Base-by-base conservation (phyloP, 2,888 invertebrate genomes). In the Perithous albicinctus region DNA sequence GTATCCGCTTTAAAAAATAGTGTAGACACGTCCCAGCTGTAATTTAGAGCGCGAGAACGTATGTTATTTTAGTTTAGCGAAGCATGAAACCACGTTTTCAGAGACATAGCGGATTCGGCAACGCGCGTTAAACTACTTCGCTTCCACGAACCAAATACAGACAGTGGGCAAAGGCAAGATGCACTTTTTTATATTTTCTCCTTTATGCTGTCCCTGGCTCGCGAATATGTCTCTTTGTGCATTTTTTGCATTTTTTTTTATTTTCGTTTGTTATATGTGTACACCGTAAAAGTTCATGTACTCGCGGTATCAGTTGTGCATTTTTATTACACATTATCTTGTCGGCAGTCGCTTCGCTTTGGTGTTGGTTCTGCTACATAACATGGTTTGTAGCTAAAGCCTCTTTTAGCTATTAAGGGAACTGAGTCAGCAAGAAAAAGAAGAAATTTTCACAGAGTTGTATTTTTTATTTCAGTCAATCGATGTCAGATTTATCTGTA, bases 121-220 rank as follows among this genome's bases (percentile, higher is more conserved):
- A 91, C 90, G 88, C 90, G 89, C 86, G 88, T 92, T 90, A 92
- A 87, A 86, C 92, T 92, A 88, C 92, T 92, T 86, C 92, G 89
- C 85, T 89, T 90, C 90, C 84, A 89, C 87, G 91, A 91, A 91
- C 86, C 89, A 86, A 91, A 91, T 90, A 89, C 87, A 86, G 90
- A 89, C 84, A 83, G 78, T 88, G 88, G 86, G 89, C 91, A 87
- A 91, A 92, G 92, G 92, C 92, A 92, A 92, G 91, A 85, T 88
- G 88, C 85, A 88, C 88, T 84, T 84, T n/a, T 81, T 87, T 85
- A 41, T 46, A 59, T 69, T 61, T n/a, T 59, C 18, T 59, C 20
- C 38, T 18, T 2, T 32, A 35, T 41, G 20, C 18, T 32, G 46
- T 41, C 54, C 66, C 48, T 38, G 35, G 32, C 23, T 15, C 26